Conservation (phyloP, 2,797 vertebrate genomes). For the Anisognathus igniventris region DNA sequence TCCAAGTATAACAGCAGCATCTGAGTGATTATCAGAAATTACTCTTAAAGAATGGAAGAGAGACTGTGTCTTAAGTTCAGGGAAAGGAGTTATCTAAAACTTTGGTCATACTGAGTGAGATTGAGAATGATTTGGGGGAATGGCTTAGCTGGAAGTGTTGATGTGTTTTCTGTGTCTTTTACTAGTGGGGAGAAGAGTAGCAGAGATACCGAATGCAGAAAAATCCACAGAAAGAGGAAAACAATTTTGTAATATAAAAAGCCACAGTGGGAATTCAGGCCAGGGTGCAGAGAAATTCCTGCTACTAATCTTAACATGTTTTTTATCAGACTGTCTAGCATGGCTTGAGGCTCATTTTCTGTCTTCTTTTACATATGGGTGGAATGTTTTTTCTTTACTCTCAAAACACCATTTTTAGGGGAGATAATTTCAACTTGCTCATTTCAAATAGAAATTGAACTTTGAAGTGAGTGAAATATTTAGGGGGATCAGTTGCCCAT, state of each 20-base stretch:
- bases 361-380: background rate
- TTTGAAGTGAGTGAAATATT: background rate
- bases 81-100: background rate
- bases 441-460: background rate
- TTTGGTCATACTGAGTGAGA: background rate
- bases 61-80: background rate
- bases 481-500: background rate
- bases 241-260: background rate
- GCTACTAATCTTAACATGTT: background rate
- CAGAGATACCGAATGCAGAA: background rate
- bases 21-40: background rate
- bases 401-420: background rate
- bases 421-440: background rate
- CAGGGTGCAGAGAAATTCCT: background rate
- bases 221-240: background rate
- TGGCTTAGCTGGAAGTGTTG: background rate
- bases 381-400: background rate
- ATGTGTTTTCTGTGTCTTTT: background rate
- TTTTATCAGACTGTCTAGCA: slow-evolving; percentile 29
- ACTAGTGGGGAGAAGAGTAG: background rate
- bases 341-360: background rate
- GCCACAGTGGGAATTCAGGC: background rate
- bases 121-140: background rate
- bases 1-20: background rate
- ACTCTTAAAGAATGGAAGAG: background rate